Conservation (phyloP, 2,888 invertebrate genomes). For the Lymantria monacha region DNA sequence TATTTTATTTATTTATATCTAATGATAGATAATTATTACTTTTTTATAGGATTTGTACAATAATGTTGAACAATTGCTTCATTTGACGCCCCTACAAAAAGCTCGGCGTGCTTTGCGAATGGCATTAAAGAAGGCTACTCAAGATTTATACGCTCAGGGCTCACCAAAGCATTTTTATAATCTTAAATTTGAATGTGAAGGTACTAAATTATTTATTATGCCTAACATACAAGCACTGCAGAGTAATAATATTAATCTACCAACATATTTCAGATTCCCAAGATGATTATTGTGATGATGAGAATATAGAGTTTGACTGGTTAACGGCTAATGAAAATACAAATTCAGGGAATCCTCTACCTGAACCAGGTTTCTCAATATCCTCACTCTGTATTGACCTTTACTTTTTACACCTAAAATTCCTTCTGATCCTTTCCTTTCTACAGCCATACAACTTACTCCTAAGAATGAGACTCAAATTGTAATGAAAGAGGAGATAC, state of each 20-base stretch:
- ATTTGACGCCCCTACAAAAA: slow-evolving; percentile 70
- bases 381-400: slow-evolving; percentile 23
- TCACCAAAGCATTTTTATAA: slow-evolving; percentile 50
- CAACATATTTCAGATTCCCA: slow-evolving; percentile 44
- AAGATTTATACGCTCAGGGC: slow-evolving; percentile 57
- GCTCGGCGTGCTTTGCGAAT: slow-evolving; percentile 66
- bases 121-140: slow-evolving; percentile 68
- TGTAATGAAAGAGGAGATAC: slow-evolving; percentile 11
- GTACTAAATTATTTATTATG: slow-evolving; percentile 13
- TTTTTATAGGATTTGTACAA: slow-evolving; percentile 43
- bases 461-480: slow-evolving; percentile 23
- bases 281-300: slow-evolving; percentile 64
- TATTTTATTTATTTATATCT: background rate
- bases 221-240: background rate
- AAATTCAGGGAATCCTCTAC: slow-evolving; percentile 27
- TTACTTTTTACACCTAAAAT: slow-evolving; percentile 17
- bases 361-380: slow-evolving; percentile 48
- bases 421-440: slow-evolving; percentile 34
- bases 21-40: background rate
- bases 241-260: background rate
- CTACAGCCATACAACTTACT: slow-evolving; percentile 25
- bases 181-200: slow-evolving; percentile 52
- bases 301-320: slow-evolving; percentile 65
- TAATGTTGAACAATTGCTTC: slow-evolving; percentile 50
- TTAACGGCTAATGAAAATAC: slow-evolving; percentile 39